Evolutionary conservation across 2,888 invertebrate species (phyloP), one percentile per base, ranked within the genome.

Genomic region (Junonia oenone): DNA sequence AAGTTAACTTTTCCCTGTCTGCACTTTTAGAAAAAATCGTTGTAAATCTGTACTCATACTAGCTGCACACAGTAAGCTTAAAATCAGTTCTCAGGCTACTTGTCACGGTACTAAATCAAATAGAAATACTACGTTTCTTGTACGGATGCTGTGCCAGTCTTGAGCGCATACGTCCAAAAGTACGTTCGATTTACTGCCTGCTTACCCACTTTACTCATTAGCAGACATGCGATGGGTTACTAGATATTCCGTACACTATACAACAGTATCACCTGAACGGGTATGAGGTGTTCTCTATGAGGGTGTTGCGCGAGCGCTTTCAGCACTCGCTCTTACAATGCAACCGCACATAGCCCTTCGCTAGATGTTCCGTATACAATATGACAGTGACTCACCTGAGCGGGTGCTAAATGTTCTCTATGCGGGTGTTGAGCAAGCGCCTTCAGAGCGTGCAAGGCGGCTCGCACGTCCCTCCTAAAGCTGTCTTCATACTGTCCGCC

Each of bases 401-500:
- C 96, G 6, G 94, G 93, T 49, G 95, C 92, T 50, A 97, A 93
- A 68, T 94, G 93, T 45, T 95, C 95, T 64, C 94, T 92, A 19
- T 93, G 93, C 6, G 93, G 92, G 37, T 94, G 92, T 33, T 87
- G 89, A 5, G 89, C 90, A 6, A 98, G 94, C 57, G 94, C 93
- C 71, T 95, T 95, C 43, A 98, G 87, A 0, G 96, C 95, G 1
- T 93, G 92, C 63, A 97, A 93, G 0, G 98, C 94, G 38, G 94
- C 94, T 64, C 96, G 93, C 13, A 98, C 92, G 73, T 97, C 97
- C 13, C 95, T 78, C 8, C 94, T 90, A 75, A 98, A 98, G 68
- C 95, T 95, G 71, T 97, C 97, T 72, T 97, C 97, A 72, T 95
- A 96, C 78, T 96, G 95, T 0, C 96, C 97, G 6, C 96, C 96